Evolutionary conservation across 2,888 invertebrate genomes (phyloP).

Genomic region (Gastracanthus pulcherrimus): DNA sequence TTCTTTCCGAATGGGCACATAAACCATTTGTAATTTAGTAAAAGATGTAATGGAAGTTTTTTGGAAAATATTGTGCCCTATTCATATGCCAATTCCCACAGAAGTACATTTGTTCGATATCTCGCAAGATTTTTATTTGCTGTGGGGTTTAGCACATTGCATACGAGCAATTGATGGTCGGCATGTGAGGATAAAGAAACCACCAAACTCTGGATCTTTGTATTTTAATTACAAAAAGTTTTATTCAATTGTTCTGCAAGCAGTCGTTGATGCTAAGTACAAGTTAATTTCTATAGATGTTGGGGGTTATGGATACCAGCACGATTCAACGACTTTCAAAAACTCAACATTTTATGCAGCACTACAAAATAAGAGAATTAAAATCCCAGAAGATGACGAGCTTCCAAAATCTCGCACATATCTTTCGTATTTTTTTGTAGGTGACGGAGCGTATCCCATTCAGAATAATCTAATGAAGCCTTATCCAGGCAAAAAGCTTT

Average conservation of each 20-base stretch:
- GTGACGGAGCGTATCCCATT: constrained; percentile 47
- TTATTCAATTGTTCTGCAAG: background rate
- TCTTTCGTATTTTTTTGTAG: constrained; percentile 49
- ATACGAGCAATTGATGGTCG: background rate
- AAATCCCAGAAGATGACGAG: constrained; percentile 26
- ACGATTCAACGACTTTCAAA: constrained; percentile 29
- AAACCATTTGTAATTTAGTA: background rate
- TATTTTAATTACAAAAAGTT: constrained; percentile 4
- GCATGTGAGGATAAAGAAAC: background rate
- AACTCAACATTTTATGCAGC: constrained; percentile 19
- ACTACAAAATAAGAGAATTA: background rate
- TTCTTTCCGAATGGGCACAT: background rate
- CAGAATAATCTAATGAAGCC: constrained; percentile 41
- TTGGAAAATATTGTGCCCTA: background rate
- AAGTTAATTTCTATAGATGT: constrained; percentile 49
- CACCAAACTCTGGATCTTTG: background rate
- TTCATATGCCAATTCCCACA: background rate
- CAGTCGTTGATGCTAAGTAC: too few species aligned
- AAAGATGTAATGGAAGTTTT: background rate
- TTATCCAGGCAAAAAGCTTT: constrained; percentile 33
- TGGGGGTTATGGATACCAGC: constrained; percentile 43
- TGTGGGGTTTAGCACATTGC: background rate
- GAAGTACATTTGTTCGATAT: background rate
- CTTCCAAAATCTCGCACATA: constrained; percentile 22
- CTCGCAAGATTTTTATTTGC: background rate